Conservation (phyloP, 2,797 vertebrate genomes). For the Spinus pinus region DNA sequence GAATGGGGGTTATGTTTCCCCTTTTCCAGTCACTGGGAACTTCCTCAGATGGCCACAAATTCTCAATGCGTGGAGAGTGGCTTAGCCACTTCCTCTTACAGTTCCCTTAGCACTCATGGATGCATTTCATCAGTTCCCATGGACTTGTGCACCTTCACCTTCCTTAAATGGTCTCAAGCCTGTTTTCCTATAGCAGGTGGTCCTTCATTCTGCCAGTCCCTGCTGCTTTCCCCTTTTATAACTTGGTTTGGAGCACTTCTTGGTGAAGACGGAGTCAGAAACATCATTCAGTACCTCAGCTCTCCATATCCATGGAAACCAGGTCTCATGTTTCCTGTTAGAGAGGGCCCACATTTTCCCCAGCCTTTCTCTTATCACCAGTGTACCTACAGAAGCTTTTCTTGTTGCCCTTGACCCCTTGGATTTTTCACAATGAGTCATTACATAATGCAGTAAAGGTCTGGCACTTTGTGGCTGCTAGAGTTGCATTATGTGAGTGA, state of each 20-base stretch:
- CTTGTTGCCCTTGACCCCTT: background rate
- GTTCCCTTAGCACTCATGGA: background rate
- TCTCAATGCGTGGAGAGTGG: background rate
- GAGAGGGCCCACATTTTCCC: background rate
- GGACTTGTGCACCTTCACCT: background rate
- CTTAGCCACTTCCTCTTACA: background rate
- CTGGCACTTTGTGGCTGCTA: background rate
- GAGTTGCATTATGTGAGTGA: background rate
- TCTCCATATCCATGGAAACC: background rate
- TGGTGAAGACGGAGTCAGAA: background rate
- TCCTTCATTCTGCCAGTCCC: background rate
- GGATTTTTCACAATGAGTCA: background rate
- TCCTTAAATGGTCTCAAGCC: background rate
- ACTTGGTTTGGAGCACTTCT: background rate
- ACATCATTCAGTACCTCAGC: background rate
- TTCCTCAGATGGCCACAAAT: background rate
- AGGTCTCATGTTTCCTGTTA: background rate
- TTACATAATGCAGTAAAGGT: background rate
- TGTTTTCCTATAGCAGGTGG: background rate
- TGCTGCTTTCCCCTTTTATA: background rate
- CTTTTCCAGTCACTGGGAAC: background rate
- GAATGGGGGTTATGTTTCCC: background rate
- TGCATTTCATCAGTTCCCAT: background rate
- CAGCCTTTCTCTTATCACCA: background rate
- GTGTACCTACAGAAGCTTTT: background rate